Conservation (phyloP, 2,888 invertebrate species). For the Dynastes hyllus region DNA sequence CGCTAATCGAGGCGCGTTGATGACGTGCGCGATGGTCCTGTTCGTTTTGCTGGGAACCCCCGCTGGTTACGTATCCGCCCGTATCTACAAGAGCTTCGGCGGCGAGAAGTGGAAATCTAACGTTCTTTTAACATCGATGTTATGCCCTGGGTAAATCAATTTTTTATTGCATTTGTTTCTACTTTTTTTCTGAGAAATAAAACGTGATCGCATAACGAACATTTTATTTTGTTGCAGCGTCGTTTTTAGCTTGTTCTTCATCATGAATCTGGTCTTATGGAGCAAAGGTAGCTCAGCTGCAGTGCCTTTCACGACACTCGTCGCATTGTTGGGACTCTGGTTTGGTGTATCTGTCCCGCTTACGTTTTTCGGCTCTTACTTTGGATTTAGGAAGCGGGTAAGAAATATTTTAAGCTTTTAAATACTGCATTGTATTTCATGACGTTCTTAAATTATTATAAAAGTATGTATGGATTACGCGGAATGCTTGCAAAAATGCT, state of each 20-base stretch:
- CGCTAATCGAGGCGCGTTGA: slow-evolving; percentile 97
- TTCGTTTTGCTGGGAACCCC: slow-evolving; percentile 98
- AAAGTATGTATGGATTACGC: no score
- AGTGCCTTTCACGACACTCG: slow-evolving; percentile 95
- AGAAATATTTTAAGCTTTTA: slow-evolving; percentile 61
- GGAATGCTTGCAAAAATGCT: no score
- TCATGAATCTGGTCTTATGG: slow-evolving; percentile 98
- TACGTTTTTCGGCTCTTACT: slow-evolving; percentile 98
- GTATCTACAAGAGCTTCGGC: slow-evolving; percentile 98
- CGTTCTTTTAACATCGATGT: slow-evolving; percentile 95
- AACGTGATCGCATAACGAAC: background rate
- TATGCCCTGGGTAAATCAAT: slow-evolving; percentile 85
- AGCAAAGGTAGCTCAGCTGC: slow-evolving; percentile 96
- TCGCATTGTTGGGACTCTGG: slow-evolving; percentile 96
- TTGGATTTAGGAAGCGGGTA: slow-evolving; percentile 97
- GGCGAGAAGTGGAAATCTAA: slow-evolving; percentile 99
- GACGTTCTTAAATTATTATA: no score
- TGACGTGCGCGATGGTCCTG: slow-evolving; percentile 98
- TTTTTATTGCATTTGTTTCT: background rate
- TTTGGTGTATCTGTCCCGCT: slow-evolving; percentile 98
- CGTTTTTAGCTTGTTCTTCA: slow-evolving; percentile 97
- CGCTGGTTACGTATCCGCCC: slow-evolving; percentile 96
- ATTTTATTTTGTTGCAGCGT: slow-evolving; percentile 76
- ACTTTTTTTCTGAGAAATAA: background rate
- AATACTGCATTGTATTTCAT: no score